These are phyloP conservation scores for Meiosimyza decipiens DNA, from an alignment of 2,888 invertebrate genomes.

Conservation along the genomic window DNA sequence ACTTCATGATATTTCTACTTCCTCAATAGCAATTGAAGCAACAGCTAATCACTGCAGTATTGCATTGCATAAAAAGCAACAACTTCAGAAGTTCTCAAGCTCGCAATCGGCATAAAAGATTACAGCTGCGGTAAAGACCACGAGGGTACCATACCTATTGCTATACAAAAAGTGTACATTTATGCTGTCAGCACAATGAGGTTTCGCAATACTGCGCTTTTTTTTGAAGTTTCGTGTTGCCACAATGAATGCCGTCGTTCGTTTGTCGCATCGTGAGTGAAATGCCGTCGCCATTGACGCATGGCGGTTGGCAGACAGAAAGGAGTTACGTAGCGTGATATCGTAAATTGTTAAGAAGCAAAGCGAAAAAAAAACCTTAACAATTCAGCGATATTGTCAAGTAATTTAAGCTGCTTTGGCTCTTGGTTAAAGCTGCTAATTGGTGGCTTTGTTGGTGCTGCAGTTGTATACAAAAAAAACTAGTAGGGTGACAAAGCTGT, in stretches of 20 bases:
- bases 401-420: neutral
- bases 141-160: neutral
- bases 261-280: no score
- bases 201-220: neutral
- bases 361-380: no score
- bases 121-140: neutral
- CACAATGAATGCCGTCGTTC: neutral
- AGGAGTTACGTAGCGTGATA: neutral
- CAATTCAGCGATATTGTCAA: no score
- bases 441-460: neutral
- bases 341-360: no score
- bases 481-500: no score
- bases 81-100: constrained; percentile 24
- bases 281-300: no score
- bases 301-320: neutral
- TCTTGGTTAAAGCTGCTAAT: constrained; percentile 9
- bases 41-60: constrained; percentile 23
- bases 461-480: neutral
- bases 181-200: constrained; percentile 1
- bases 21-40: neutral
- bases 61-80: neutral
- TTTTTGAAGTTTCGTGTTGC: neutral
- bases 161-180: constrained; percentile 24
- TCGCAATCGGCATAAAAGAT: constrained; percentile 21
- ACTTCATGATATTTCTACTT: no score